Percentiles rank a stretch among this genome's conserved stretches.
Conservation (phyloP, 2,888 invertebrate species). For the Melinopterus prodromus region DNA sequence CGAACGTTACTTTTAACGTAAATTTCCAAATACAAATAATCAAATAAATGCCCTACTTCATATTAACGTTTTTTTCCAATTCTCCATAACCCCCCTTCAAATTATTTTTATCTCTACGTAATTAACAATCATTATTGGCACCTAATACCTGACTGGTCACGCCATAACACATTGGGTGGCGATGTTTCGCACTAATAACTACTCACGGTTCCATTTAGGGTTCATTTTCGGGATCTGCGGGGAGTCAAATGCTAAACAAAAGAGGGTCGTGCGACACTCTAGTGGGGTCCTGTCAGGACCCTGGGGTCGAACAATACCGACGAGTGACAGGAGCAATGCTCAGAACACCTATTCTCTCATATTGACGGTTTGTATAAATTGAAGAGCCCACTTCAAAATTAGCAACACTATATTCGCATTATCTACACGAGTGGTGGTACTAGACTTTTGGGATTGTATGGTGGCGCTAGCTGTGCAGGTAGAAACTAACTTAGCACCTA, state of each 20-base stretch:
- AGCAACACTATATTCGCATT: neutral
- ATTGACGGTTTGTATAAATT: neutral
- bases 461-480: neutral
- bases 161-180: neutral
- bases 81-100: too few relatives aligned
- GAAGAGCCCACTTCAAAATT: conserved; percentile 4
- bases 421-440: neutral
- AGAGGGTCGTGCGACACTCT: neutral
- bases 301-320: neutral
- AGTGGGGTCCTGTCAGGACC: neutral
- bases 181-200: neutral
- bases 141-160: too few relatives aligned
- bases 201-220: neutral
- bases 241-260: neutral
- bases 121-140: too few relatives aligned
- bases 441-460: neutral
- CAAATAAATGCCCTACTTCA: too few relatives aligned
- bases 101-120: too few relatives aligned
- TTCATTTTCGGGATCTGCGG: neutral
- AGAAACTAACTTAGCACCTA: neutral
- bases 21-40: too few relatives aligned
- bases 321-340: neutral
- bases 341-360: neutral
- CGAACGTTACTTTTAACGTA: too few relatives aligned
- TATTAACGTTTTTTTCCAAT: too few relatives aligned